Evolutionary conservation across 2,113 vertebrate species (phyloP), one percentile per base, ranked within the genome.

Genomic region (Galbula dea): DNA sequence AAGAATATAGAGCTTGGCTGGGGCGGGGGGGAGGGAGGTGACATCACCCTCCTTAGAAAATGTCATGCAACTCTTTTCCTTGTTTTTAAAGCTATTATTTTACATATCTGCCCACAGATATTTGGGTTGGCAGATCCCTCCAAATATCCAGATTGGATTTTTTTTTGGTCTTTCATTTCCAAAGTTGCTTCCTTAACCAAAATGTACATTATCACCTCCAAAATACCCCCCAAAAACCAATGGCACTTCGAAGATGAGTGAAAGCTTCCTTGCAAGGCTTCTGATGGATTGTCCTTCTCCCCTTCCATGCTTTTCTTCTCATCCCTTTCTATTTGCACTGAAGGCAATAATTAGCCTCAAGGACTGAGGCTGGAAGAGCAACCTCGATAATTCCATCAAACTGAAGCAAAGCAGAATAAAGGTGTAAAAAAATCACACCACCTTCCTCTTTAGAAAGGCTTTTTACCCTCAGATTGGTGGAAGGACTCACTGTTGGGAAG

Each of bases 41-140:
- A 96, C 94, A 96, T 95, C 91, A 97, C 89, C 61, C 89, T 84
- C 61, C 69, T 71, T n/a, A 32, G 73, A 93, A 94, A 58, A 68
- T 16, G n/a, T 57, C 85, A 46, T 81, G 72, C 23, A 65, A 39
- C 13, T 85, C 59, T 51, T 79, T 82, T 30, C 12, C 89, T 88
- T 95, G 81, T 66, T 87, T 93, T 91, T 81, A 32, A 80, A 89
- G 88, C 89, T 96, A 78, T 97, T 96, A 73, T 63, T 96, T 95
- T 93, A 82, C 86, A 32, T 66, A 84, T 91, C 82, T 94, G 90
- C 92, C 15, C 19, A 83, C 92, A 82, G 94, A 83, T 96, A 92
- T 96, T 97, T 97, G 83, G 65, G 74, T 92, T 97, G 97, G 93
- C 96, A 94, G 71, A 16, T 89, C 72, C 39, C 4, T 14, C 0